Base-by-base conservation (phyloP, 1,140 invertebrate species). In the Calephelis virginiensis region DNA sequence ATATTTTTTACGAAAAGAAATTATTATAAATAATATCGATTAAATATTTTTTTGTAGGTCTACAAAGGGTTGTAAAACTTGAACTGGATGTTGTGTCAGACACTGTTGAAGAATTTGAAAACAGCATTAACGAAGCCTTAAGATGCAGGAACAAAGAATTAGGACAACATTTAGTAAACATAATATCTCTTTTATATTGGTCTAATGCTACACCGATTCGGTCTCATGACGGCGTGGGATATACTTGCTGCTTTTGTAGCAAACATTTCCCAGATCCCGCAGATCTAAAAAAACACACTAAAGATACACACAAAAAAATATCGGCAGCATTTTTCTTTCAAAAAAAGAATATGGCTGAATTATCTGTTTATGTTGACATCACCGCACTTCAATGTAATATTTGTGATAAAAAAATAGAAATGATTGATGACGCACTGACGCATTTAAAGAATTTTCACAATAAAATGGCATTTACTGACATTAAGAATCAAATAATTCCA, bases 281-380 rank as follows among this genome's bases (percentile, higher is more conserved):
- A 0, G 71, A 78, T 6, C 63, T 89, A 12, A 89, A 86, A 74
- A 40, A 37, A 2, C 84, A 86, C 48, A 83, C 76, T 7, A 10
- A 81, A 61, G 43, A 74, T 6, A 43, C 46, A 2, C 82, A 86
- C 50, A 47, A 48, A 9, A 45, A 47, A 8, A 63, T 63, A n/a
- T 12, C 46, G 17, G 12, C 46, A 10, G 61, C 61, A 12, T 48
- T 12, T 14, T 48, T 63, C 45, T 28, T 28, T 17, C 46, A 48
- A 8, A 63, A 12, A 48, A 14, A 45, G 7, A 45, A 63, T 48
- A 17, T 63, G 8, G 46, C 45, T 28, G 61, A 45, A 12, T 63
- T 63, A 13, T 28, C 13, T 45, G 70, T 74, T 6, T 80, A 81
- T 64, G 47, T 83, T 8, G 81, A 83, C 53, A 77, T 81, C 12